phyloP scores from a whole-genome alignment of 2,113 vertebrate genomes.

The Andinoacara biseriatus region DNA sequence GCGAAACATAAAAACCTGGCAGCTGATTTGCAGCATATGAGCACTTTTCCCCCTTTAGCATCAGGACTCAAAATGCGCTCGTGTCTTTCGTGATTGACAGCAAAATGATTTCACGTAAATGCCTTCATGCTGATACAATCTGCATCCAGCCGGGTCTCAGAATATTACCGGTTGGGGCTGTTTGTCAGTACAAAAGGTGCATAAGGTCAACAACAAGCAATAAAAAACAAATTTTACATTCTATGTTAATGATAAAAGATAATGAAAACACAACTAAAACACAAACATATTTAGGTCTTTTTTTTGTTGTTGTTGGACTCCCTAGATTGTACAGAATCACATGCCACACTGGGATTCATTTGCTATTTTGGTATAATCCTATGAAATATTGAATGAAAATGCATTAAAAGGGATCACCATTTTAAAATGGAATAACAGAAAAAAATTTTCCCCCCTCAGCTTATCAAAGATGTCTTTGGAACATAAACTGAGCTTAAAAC shows the following conservation, averaged over 20 bases:
- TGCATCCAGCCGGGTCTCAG: background rate
- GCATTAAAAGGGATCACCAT: background rate
- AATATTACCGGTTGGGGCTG: background rate
- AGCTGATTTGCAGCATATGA: slow-evolving; percentile 19
- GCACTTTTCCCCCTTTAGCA: background rate
- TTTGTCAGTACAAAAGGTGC: slow-evolving; percentile 7
- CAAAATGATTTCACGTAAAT: slow-evolving; percentile 1
- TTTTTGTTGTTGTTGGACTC: background rate
- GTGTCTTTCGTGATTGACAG: background rate
- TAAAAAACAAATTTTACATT: background rate
- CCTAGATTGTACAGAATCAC: background rate
- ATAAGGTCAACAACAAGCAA: slow-evolving; percentile 1
- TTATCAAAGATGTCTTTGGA: slow-evolving; percentile 49
- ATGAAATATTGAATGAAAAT: slow-evolving; percentile 4
- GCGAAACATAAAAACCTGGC: background rate
- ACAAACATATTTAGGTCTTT: background rate
- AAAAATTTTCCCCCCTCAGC: background rate
- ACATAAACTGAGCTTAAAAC: slow-evolving; percentile 5
- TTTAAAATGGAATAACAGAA: background rate
- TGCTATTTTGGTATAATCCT: background rate
- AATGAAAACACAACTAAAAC: slow-evolving; percentile 23
- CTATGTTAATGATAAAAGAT: slow-evolving; percentile 14
- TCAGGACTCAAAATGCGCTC: background rate
- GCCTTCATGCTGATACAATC: background rate
- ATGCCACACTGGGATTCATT: background rate